phyloP scores from a whole-genome alignment of 1,140 invertebrate species.

The Drosophila kurseongensis region DNA sequence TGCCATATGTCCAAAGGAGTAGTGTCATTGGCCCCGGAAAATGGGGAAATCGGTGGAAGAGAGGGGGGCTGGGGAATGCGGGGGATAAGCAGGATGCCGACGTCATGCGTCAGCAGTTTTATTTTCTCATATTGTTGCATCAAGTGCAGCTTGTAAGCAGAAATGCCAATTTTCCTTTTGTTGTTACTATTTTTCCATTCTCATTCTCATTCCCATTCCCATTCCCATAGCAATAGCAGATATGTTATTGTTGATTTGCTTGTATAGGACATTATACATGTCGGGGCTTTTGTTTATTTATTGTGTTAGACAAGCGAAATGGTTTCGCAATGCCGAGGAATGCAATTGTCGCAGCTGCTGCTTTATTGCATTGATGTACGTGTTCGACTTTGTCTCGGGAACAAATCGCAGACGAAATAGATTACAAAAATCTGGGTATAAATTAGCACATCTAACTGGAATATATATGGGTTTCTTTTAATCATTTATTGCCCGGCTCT shows the following conservation, averaged over 20 bases:
- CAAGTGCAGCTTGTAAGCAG: slow-evolving; percentile 52
- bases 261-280: slow-evolving; percentile 34
- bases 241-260: slow-evolving; percentile 30
- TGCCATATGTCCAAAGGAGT: slow-evolving; percentile 35
- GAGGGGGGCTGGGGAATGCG: not conserved
- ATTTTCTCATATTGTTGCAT: slow-evolving; percentile 53
- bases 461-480: too few relatives aligned
- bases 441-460: not conserved
- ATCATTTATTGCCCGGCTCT: too few relatives aligned
- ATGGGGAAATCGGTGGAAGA: slow-evolving; percentile 2
- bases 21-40: slow-evolving; percentile 66
- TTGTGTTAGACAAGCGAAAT: slow-evolving; percentile 39
- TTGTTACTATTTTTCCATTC: slow-evolving; percentile 26
- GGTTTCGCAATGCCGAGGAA: slow-evolving; percentile 26
- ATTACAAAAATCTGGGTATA: slow-evolving; percentile 6
- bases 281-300: slow-evolving; percentile 39
- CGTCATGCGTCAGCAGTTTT: slow-evolving; percentile 68
- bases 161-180: slow-evolving; percentile 45
- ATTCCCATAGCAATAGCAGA: slow-evolving; percentile 6
- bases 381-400: not conserved
- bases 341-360: slow-evolving; percentile 47
- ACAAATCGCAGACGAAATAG: slow-evolving; percentile 3
- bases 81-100: slow-evolving; percentile 45
- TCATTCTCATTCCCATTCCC: not conserved
- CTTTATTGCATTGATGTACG: slow-evolving; percentile 36